Percentiles rank a stretch among this genome's conserved stretches.
Evolutionary conservation across 2,888 invertebrate species (phyloP).

Genomic region (Camponotus fellah): DNA sequence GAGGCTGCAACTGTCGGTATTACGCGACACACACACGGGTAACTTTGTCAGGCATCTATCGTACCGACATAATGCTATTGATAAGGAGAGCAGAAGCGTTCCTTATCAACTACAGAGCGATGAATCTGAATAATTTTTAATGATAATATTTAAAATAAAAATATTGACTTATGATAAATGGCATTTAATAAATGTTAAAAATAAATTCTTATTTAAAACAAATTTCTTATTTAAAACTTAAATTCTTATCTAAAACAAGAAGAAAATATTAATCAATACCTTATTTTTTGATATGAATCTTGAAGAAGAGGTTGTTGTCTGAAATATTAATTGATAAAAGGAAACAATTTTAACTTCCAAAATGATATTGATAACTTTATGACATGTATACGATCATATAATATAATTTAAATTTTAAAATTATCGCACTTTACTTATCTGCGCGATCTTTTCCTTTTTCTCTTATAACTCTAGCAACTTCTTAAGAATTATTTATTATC

Average conservation of each 20-base stretch:
- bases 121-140: neutral
- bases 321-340: no score
- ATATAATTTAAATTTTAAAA: no score
- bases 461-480: no score
- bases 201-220: neutral
- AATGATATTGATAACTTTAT: no score
- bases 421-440: no score
- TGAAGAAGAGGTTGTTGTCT: no score
- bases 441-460: no score
- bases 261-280: neutral
- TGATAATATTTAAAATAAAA: conserved; percentile 6
- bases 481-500: no score
- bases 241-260: neutral
- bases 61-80: conserved; percentile 22
- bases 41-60: conserved; percentile 4
- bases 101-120: conserved; percentile 23
- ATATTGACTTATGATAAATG: conserved; percentile 20
- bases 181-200: conserved; percentile 7
- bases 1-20: conserved; percentile 7
- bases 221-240: neutral
- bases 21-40: neutral
- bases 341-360: no score
- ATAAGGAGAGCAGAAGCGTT: neutral
- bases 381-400: no score
- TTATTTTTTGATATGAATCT: neutral